Evolutionary conservation across 2,888 invertebrate genomes (phyloP), one percentile per base, ranked within the genome.

Genomic region (Drosophila nigricruria): DNA sequence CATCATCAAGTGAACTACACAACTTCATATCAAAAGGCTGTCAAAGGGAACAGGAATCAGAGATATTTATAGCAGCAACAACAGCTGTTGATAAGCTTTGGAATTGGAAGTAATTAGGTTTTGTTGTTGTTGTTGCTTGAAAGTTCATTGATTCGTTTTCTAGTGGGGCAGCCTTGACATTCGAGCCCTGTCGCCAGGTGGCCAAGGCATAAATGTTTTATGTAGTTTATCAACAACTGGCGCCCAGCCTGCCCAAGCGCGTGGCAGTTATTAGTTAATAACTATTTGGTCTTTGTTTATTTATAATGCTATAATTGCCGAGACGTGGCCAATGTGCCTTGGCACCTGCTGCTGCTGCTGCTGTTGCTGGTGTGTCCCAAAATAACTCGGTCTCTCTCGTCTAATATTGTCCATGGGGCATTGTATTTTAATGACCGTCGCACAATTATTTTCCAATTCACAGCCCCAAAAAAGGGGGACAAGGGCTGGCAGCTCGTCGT

Each of bases 371-470:
- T 43, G 25, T 53, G 53, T 53, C 38, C 36, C n/a, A 36, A 38
- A 53, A 53, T 38, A 53, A 25, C 53, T 53, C 53, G 1, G 32
- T 18, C 49, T 49, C 49, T 49, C 45, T 45, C 38, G 42, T 47
- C 56, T 34, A 70, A 56, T 60, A 49, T 12, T 56, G 74, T 81
- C 78, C 81, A 81, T 78, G 72, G 80, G 74, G 74, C 86, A 82
- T 86, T 83, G 86, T 82, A 83, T 86, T 84, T 86, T 86, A 84
- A 86, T 84, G 86, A 82, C 76, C 68, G 70, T 61, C 84, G 86
- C 86, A 86, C 84, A 84, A 84, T 84, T 84, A 84, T 84, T 84
- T 84, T 84, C 84, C 84, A 86, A 84, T 84, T 84, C 84, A 82
- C 76, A 82, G 81, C 86, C 84, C 77, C 70, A 77, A 73, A 59